Conservation (phyloP, 1,140 invertebrate genomes). For the Lepidostoma basale region DNA sequence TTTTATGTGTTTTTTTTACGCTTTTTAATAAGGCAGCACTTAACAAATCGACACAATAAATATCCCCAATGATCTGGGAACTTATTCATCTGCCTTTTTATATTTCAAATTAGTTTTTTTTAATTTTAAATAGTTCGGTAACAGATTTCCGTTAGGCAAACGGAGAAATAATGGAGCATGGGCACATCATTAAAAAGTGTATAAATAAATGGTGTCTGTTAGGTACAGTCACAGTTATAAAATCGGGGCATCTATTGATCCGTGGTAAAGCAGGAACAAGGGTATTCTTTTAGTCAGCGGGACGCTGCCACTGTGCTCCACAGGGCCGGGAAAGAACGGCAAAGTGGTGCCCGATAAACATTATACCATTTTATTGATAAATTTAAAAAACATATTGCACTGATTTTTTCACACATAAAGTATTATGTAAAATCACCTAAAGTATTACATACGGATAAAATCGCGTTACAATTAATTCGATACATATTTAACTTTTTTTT, state of each 20-base stretch:
- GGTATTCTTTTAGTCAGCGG: conserved; percentile 30
- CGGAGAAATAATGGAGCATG: conserved; percentile 29
- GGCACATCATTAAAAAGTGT: conserved; percentile 21
- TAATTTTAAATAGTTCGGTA: too few species aligned
- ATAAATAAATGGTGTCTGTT: conserved; percentile 27
- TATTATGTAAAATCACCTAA: too few species aligned
- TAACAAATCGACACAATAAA: conserved; percentile 1
- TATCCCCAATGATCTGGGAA: conserved; percentile 10
- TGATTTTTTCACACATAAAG: too few species aligned
- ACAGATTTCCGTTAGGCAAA: conserved; percentile 36
- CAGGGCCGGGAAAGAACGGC: conserved; percentile 2
- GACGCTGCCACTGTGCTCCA: conserved; percentile 9
- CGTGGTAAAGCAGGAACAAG: conserved; percentile 25
- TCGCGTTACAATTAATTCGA: too few species aligned
- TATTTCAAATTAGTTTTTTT: conserved; percentile 21
- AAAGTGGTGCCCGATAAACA: too few species aligned
- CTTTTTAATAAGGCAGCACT: background rate
- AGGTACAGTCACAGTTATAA: conserved; percentile 27
- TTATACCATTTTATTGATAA: too few species aligned
- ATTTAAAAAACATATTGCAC: background rate
- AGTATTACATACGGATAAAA: too few species aligned
- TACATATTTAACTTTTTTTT: too few species aligned
- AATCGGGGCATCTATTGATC: conserved; percentile 30
- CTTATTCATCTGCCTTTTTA: conserved; percentile 15
- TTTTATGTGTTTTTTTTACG: background rate